Evolutionary conservation across 2,888 invertebrate genomes (phyloP).

Genomic region (Hydriomena furcata): DNA sequence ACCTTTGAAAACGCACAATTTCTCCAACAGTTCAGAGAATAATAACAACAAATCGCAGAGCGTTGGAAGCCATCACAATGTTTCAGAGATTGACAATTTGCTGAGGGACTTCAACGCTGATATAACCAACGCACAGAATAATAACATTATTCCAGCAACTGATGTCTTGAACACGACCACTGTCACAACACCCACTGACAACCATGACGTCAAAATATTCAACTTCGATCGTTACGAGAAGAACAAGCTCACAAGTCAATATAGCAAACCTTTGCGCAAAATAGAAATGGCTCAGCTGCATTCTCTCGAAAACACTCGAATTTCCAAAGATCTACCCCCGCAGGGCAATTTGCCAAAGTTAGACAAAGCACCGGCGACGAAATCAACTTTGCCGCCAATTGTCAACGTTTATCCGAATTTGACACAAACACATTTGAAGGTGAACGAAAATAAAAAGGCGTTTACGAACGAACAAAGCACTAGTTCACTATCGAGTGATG

Average conservation of each 20-base stretch:
- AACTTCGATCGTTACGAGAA: slow-evolving; percentile 81
- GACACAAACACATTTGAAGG: slow-evolving; percentile 77
- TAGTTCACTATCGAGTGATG: slow-evolving; percentile 79
- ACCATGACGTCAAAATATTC: slow-evolving; percentile 75
- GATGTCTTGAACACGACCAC: slow-evolving; percentile 47
- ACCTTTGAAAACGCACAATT: slow-evolving; percentile 76
- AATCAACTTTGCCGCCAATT: slow-evolving; percentile 63
- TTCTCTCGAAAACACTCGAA: slow-evolving; percentile 74
- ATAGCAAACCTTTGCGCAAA: slow-evolving; percentile 65
- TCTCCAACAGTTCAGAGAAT: slow-evolving; percentile 69
- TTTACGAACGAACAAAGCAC: slow-evolving; percentile 79
- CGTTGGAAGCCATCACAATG: slow-evolving; percentile 62
- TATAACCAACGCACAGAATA: slow-evolving; percentile 53
- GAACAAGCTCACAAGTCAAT: slow-evolving; percentile 64
- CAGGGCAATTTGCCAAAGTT: slow-evolving; percentile 49
- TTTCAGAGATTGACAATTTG: slow-evolving; percentile 66
- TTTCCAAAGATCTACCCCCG: slow-evolving; percentile 75
- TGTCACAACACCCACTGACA: slow-evolving; percentile 53
- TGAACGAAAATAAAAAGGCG: slow-evolving; percentile 70
- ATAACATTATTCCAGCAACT: slow-evolving; percentile 43
- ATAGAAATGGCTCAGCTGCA: slow-evolving; percentile 77
- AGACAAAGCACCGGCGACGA: slow-evolving; percentile 55
- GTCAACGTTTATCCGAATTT: slow-evolving; percentile 78
- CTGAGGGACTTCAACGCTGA: slow-evolving; percentile 66
- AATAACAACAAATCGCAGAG: slow-evolving; percentile 71